Conservation (phyloP, 2,797 vertebrate genomes). For the Pelobates cultripes region DNA sequence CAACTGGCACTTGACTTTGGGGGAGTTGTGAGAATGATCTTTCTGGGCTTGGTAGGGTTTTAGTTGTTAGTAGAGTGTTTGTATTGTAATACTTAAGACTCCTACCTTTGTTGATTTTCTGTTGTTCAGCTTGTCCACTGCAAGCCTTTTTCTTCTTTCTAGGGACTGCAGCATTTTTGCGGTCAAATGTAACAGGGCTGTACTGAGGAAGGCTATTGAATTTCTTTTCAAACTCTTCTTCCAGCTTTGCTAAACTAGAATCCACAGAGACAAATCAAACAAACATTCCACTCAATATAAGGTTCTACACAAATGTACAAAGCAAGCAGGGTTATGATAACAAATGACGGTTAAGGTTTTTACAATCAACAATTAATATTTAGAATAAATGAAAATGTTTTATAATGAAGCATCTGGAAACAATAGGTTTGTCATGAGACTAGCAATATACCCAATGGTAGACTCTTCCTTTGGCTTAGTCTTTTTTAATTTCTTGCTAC, state of each 20-base stretch:
- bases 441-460: conserved; percentile 81
- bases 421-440: too few species aligned
- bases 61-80: too few species aligned
- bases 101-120: conserved; percentile 87
- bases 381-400: too few species aligned
- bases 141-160: conserved; percentile 89
- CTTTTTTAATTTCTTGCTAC: conserved; percentile 94
- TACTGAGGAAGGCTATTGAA: conserved; percentile 98
- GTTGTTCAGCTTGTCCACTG: conserved; percentile 73
- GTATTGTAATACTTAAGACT: not conserved
- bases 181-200: conserved; percentile 94
- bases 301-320: too few species aligned
- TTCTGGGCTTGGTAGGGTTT: too few species aligned
- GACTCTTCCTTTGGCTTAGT: conserved; percentile 93
- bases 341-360: too few species aligned
- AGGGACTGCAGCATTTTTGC: conserved; percentile 83
- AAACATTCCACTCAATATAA: not conserved
- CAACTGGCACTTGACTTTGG: too few species aligned
- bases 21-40: too few species aligned
- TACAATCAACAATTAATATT: too few species aligned
- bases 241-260: conserved; percentile 89
- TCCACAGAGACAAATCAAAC: not conserved
- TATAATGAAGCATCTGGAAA: too few species aligned
- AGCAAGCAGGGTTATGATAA: too few species aligned
- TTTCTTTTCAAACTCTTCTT: conserved; percentile 99